A percentile compares a stretch with the other conserved stretches of the same genome.
These are phyloP conservation scores for Nomada fucata DNA, from an alignment of 2,888 invertebrate species.

Conservation along the genomic window DNA sequence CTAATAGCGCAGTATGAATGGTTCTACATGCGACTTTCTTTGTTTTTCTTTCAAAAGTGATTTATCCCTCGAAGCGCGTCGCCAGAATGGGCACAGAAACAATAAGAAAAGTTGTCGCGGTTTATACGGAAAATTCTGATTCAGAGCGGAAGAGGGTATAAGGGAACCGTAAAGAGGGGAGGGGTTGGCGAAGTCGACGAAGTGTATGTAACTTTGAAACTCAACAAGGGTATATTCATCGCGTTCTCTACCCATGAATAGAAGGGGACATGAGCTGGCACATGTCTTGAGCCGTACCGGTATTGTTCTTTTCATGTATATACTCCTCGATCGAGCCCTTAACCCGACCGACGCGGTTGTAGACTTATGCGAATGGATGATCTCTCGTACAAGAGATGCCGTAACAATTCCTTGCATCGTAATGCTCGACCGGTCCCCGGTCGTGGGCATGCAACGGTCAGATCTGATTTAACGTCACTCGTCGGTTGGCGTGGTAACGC, in stretches of 20 bases:
- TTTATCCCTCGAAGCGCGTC: conserved; percentile 47
- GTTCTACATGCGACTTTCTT: conserved; percentile 12
- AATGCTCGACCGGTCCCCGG: conserved; percentile 25
- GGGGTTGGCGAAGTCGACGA: conserved; percentile 52
- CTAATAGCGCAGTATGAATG: background rate
- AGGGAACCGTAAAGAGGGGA: conserved; percentile 47
- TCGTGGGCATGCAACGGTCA: conserved; percentile 11
- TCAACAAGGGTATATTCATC: conserved; percentile 69
- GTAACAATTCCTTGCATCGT: conserved; percentile 51
- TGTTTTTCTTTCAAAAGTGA: conserved; percentile 40
- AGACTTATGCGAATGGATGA: conserved; percentile 44
- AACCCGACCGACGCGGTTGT: conserved; percentile 24
- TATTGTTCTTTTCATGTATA: conserved; percentile 62
- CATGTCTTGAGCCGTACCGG: conserved; percentile 52
- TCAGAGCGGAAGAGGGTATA: conserved; percentile 62
- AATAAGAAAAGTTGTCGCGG: conserved; percentile 59
- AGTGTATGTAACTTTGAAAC: conserved; percentile 69
- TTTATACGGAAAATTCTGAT: conserved; percentile 66
- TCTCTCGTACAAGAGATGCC: conserved; percentile 50
- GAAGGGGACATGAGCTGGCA: conserved; percentile 60
- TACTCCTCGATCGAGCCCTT: conserved; percentile 55
- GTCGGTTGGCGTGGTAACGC: background rate
- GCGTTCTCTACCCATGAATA: conserved; percentile 66
- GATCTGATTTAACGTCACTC: conserved; percentile 40
- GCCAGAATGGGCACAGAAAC: conserved; percentile 40